Conservation (phyloP, 2,113 vertebrate genomes). For the Eolophus roseicapilla region DNA sequence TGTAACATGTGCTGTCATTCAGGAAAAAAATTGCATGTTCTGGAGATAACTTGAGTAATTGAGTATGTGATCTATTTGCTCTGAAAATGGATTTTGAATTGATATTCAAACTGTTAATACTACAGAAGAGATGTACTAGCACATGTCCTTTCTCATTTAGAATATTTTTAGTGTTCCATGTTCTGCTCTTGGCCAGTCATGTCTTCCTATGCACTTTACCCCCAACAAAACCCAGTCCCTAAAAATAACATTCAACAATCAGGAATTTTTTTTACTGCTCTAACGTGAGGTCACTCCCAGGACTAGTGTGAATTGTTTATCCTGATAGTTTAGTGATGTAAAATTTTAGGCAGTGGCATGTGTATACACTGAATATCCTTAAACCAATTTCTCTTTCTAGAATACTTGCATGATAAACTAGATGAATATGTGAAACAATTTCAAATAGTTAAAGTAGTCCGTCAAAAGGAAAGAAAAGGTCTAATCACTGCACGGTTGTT, state of each 20-base stretch:
- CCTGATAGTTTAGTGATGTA: not conserved
- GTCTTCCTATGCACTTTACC: not conserved
- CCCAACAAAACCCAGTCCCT: not conserved
- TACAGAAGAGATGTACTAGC: not conserved
- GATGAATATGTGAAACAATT: conserved; percentile 90
- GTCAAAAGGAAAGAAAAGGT: conserved; percentile 92
- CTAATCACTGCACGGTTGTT: conserved; percentile 93
- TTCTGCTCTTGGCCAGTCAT: not conserved
- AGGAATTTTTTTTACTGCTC: not conserved
- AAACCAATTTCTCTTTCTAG: conserved; percentile 73
- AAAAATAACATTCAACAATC: not conserved
- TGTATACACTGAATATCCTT: not conserved
- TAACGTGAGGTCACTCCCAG: not conserved
- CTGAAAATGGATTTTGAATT: not conserved
- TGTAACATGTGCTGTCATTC: not conserved
- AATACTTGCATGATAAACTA: conserved; percentile 85
- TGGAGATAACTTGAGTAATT: not conserved
- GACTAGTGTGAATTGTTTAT: not conserved
- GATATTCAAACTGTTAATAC: not conserved
- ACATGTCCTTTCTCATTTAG: not conserved
- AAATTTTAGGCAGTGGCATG: not conserved
- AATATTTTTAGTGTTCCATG: not conserved
- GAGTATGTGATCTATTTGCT: fast-evolving
- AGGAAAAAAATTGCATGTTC: not conserved
- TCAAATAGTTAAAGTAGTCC: conserved; percentile 88